Conservation (phyloP, 2,797 vertebrate genomes). For the Megaceryle alcyon region DNA sequence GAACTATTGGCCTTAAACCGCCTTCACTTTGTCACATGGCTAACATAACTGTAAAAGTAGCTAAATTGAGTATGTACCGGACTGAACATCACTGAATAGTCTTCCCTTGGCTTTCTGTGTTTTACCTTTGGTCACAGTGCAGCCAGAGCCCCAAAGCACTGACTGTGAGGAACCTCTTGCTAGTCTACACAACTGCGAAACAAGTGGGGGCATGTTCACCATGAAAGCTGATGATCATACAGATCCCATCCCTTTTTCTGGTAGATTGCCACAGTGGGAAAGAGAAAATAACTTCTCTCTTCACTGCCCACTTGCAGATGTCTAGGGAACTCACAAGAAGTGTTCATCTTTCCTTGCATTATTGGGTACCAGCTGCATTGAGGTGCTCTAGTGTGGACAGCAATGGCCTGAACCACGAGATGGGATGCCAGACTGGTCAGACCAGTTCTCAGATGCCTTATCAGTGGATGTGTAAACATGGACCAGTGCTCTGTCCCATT, state of each 20-base stretch:
- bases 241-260: not conserved
- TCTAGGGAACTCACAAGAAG: not conserved
- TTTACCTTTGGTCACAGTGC: not conserved
- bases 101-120: not conserved
- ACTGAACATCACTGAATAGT: not conserved
- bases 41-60: not conserved
- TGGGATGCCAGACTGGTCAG: not conserved
- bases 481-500: not conserved
- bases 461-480: not conserved
- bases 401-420: not conserved
- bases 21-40: not conserved
- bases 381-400: not conserved
- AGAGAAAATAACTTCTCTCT: not conserved
- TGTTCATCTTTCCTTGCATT: not conserved
- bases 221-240: not conserved
- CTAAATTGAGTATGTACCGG: not conserved
- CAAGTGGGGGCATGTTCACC: not conserved
- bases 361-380: not conserved
- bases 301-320: rapidly evolving
- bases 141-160: not conserved
- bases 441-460: not conserved
- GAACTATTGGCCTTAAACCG: not conserved
- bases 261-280: not conserved
- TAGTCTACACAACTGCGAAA: not conserved
- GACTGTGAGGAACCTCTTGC: not conserved